A percentile compares a stretch with the other conserved stretches of the same genome.
Conservation (phyloP, 1,140 invertebrate genomes). For the Thalassaphorura encarpata region DNA sequence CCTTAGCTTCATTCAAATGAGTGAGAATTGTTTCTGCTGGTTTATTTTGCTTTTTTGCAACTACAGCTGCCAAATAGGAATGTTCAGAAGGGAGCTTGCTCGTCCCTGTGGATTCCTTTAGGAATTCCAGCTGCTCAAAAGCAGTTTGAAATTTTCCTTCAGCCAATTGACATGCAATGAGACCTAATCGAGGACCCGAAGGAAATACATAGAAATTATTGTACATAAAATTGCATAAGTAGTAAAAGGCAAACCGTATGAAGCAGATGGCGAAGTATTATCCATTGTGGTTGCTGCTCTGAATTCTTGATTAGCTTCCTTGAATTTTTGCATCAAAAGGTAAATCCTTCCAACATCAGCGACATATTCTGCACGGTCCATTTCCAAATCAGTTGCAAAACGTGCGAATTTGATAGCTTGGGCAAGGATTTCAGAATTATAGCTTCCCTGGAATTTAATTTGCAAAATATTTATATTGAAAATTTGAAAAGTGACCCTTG, state of each 20-base stretch:
- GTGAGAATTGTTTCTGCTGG: conserved; percentile 46
- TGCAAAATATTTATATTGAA: background rate
- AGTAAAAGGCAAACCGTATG: conserved; percentile 49
- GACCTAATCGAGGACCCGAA: too few relatives aligned
- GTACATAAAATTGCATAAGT: too few relatives aligned
- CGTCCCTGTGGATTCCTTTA: conserved; percentile 66
- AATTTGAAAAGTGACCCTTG: conserved; percentile 1
- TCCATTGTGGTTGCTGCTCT: conserved; percentile 70
- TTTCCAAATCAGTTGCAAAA: conserved; percentile 59
- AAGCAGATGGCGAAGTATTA: conserved; percentile 63
- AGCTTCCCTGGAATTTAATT: conserved; percentile 48
- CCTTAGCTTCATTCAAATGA: conserved; percentile 59
- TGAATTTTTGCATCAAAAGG: conserved; percentile 56
- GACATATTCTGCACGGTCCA: conserved; percentile 56
- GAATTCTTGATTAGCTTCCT: conserved; percentile 56
- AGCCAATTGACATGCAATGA: conserved; percentile 66
- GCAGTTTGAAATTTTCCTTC: conserved; percentile 52
- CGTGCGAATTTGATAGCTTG: conserved; percentile 63
- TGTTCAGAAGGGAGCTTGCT: conserved; percentile 43
- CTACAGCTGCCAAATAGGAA: conserved; percentile 58
- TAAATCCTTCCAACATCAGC: conserved; percentile 71
- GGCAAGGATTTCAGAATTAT: conserved; percentile 55
- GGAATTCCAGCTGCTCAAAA: conserved; percentile 72
- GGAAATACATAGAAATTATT: background rate
- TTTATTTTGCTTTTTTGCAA: conserved; percentile 46